Base-by-base conservation (phyloP, 2,888 invertebrate species). In the Drosophila setosimentum region DNA sequence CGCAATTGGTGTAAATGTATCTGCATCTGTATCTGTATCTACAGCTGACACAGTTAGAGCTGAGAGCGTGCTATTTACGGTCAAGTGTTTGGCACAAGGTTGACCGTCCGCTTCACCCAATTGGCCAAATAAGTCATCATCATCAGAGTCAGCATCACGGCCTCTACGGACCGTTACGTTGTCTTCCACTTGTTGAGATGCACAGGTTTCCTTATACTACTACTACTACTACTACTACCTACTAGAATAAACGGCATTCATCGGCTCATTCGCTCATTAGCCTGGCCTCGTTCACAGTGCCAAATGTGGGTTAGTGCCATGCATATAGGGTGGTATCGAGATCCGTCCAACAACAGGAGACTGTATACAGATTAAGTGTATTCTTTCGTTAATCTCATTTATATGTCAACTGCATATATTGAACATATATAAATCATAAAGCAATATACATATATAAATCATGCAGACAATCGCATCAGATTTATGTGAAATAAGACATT, bases 91-190 rank as follows among this genome's bases (percentile, higher is more conserved):
- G 70, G 64, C 73, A 68, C 85, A 87, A 84, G 87, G 84, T 82
- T 89, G 76, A 54, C 74, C 62, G 59, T 71, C 68, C 77, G 80
- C 76, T 87, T 86, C 86, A 86, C 86, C 86, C 89, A 86, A 86
- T 86, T 86, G 88, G 86, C 86, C 86, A 86, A 89, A 89, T 86
- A 86, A 89, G 87, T 80, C 80, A 82, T 79, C 80, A 69, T 59
- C 63, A 55, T 37, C 60, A 59, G 33, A 35, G 18, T 2, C 37
- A n/a, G 13, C 29, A 18, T 11, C 54, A 55, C 50, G 40, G 51
- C 35, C 35, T n/a, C 54, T 29, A 21, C 49, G 49, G 55, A 80
- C 83, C 89, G 87, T 81, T 81, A 84, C 61, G 50, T 29, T 54
- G n/a, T n/a, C 37, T 27, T 68, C 60, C 49, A 45, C 61, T 57